Evolutionary conservation across 2,797 vertebrate species (phyloP).

Genomic region (Lepilemur septentrionalis): DNA sequence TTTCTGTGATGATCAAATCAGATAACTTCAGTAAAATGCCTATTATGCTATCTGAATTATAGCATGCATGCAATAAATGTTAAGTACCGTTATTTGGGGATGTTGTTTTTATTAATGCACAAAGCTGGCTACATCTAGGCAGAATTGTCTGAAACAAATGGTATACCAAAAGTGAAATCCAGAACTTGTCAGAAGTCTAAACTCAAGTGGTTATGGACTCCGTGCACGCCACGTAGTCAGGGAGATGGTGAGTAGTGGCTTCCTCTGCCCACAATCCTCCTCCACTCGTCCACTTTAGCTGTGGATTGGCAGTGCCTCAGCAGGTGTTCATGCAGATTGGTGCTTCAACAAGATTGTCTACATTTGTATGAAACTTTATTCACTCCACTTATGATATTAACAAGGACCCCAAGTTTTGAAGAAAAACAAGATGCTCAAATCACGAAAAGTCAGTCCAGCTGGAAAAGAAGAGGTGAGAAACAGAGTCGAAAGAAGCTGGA

Average conservation of each 20-base stretch:
- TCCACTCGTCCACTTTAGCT: neutral
- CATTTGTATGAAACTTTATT: neutral
- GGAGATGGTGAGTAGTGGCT: neutral
- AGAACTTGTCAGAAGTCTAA: neutral
- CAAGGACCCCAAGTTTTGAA: neutral
- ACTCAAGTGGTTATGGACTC: neutral
- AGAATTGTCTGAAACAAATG: neutral
- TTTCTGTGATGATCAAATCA: neutral
- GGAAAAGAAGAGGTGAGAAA: conserved; percentile 15
- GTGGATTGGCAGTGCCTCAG: neutral
- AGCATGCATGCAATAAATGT: neutral
- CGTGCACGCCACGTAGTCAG: neutral
- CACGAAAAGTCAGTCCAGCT: neutral
- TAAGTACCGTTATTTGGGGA: neutral
- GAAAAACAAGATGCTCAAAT: neutral
- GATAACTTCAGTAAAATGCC: neutral
- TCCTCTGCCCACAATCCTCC: neutral
- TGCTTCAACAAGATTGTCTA: neutral
- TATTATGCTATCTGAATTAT: neutral
- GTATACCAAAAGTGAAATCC: neutral
- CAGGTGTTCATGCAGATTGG: neutral
- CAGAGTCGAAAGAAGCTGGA: neutral
- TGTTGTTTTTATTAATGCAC: neutral
- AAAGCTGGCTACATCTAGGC: neutral
- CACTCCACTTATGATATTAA: neutral